phyloP scores from a whole-genome alignment of 2,797 vertebrate genomes.

The Falco cherrug region DNA sequence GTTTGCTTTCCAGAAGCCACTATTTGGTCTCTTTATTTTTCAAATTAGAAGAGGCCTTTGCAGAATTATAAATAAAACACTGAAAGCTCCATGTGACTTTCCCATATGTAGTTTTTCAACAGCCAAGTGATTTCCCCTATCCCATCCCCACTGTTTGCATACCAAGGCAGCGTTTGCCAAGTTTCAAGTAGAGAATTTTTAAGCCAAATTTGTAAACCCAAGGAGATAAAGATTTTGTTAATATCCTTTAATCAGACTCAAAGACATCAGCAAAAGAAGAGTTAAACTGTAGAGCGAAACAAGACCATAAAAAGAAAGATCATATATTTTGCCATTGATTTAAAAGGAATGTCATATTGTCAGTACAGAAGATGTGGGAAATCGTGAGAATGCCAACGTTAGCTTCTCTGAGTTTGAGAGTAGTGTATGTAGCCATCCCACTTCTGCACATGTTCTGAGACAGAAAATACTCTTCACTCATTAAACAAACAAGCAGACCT shows the following conservation, averaged over 20 bases:
- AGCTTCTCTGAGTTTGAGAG: not conserved
- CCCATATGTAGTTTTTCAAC: conserved; percentile 49
- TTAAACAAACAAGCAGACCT: not conserved
- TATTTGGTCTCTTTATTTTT: conserved; percentile 28
- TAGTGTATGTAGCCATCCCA: not conserved
- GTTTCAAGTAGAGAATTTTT: not conserved
- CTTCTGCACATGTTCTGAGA: not conserved
- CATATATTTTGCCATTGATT: not conserved
- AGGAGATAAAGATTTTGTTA: not conserved
- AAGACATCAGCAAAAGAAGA: not conserved
- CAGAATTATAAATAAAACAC: conserved; percentile 55
- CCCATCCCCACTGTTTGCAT: conserved; percentile 33
- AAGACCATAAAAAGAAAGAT: not conserved
- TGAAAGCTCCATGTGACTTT: conserved; percentile 47
- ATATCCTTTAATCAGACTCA: not conserved
- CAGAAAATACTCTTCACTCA: not conserved
- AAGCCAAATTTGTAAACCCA: conserved; percentile 4
- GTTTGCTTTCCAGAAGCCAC: conserved; percentile 28
- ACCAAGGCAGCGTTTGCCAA: conserved; percentile 20
- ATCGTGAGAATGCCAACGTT: not conserved
- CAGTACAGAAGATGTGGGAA: not conserved
- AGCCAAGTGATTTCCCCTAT: conserved; percentile 48
- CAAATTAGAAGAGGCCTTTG: conserved; percentile 32
- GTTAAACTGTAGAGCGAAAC: not conserved
- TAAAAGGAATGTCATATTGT: not conserved